These are phyloP conservation scores for Ceyx melanurus DNA, from an alignment of 2,113 vertebrate genomes.

Conservation along the genomic window DNA sequence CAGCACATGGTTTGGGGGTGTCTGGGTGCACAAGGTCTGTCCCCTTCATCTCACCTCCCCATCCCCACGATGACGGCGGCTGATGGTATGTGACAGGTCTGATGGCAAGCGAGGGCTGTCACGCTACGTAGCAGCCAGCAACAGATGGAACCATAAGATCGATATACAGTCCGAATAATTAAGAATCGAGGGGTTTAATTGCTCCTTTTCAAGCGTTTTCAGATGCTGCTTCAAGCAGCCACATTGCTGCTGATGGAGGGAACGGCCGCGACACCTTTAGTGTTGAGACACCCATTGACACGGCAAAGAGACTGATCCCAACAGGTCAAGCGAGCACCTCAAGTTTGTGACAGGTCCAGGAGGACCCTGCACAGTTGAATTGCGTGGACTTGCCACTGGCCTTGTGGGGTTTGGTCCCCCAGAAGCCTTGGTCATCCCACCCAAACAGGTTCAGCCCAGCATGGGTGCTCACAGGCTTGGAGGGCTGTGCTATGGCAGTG, in stretches of 20 bases:
- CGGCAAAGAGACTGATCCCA: background rate
- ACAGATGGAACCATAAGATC: slow-evolving; percentile 49
- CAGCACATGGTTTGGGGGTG: background rate
- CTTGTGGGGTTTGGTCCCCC: fast-evolving
- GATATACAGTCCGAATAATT: slow-evolving; percentile 31
- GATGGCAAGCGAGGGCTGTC: background rate
- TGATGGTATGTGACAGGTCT: background rate
- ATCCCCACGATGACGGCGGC: background rate
- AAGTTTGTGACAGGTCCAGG: background rate
- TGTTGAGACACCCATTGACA: background rate
- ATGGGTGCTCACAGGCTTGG: fast-evolving
- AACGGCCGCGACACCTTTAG: background rate
- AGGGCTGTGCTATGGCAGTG: background rate
- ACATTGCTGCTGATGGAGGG: background rate
- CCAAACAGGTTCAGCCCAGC: background rate
- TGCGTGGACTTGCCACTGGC: fast-evolving
- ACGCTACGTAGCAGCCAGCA: background rate
- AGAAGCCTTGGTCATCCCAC: fast-evolving
- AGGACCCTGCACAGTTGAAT: background rate
- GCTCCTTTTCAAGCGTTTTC: slow-evolving; percentile 36
- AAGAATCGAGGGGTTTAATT: slow-evolving; percentile 40
- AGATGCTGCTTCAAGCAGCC: background rate
- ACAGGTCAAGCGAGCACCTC: fast-evolving
- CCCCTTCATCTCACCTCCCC: background rate
- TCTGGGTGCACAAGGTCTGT: background rate